Conservation (phyloP, 2,888 invertebrate species). For the Microdon myrmicae region DNA sequence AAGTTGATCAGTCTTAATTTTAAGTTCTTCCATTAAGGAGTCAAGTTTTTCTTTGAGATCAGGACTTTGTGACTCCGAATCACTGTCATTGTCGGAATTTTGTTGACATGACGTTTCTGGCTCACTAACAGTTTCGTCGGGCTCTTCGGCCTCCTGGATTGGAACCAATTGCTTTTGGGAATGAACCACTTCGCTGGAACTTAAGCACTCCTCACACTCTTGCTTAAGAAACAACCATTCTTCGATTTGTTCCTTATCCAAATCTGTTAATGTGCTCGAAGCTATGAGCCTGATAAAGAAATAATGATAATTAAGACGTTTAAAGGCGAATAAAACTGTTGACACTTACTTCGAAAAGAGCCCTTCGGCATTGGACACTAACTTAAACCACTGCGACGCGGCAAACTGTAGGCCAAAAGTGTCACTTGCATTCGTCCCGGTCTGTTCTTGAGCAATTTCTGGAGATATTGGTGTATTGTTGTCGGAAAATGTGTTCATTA, state of each 20-base stretch:
- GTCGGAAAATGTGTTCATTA: conserved; percentile 77
- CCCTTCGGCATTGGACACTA: conserved; percentile 86
- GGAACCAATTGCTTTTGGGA: conserved; percentile 63
- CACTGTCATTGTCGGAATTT: conserved; percentile 67
- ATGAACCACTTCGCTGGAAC: conserved; percentile 63
- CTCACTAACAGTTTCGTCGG: conserved; percentile 72
- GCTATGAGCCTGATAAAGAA: conserved; percentile 68
- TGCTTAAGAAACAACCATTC: conserved; percentile 88
- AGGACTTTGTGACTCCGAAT: conserved; percentile 71
- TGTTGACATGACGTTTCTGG: conserved; percentile 68
- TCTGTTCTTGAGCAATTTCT: conserved; percentile 53
- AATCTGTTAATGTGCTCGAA: conserved; percentile 76
- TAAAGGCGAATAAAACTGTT: background rate
- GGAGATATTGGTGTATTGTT: conserved; percentile 71
- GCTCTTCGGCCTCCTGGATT: conserved; percentile 71
- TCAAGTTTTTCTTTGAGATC: conserved; percentile 79
- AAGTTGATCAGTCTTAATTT: conserved; percentile 75
- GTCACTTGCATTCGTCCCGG: conserved; percentile 41
- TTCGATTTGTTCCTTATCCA: conserved; percentile 80
- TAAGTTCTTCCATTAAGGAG: conserved; percentile 77
- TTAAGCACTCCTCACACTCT: conserved; percentile 84
- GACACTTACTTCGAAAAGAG: conserved; percentile 72
- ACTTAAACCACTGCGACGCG: conserved; percentile 82
- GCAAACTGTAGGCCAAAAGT: conserved; percentile 82
- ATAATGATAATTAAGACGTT: conserved; percentile 6